A percentile compares a stretch with the other conserved stretches of the same genome.
Conservation (phyloP, 2,888 invertebrate species). For the Cistogaster globosa region DNA sequence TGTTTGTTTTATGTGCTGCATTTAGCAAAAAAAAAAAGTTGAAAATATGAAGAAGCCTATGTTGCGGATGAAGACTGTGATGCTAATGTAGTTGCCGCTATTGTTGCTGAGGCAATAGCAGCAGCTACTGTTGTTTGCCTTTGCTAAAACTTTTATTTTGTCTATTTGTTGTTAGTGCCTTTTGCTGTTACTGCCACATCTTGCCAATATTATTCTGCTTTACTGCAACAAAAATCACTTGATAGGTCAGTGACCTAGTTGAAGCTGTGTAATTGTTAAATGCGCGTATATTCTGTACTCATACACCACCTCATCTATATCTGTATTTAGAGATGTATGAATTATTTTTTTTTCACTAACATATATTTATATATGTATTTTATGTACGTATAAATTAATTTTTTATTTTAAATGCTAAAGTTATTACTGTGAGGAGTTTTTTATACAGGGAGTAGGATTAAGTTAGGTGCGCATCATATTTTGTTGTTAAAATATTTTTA, state of each 20-base stretch:
- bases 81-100: constrained; percentile 35
- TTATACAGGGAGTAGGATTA: constrained; percentile 16
- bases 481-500: background rate
- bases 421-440: constrained; percentile 37
- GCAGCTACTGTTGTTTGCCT: constrained; percentile 61
- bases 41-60: constrained; percentile 58
- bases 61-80: constrained; percentile 52
- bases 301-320: constrained; percentile 48
- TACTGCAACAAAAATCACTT: constrained; percentile 76
- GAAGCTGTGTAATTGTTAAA: constrained; percentile 73
- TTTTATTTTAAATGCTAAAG: constrained; percentile 30
- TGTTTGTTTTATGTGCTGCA: constrained; percentile 32
- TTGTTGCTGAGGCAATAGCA: constrained; percentile 41
- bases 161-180: constrained; percentile 53
- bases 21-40: constrained; percentile 43
- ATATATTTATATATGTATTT: background rate
- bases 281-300: constrained; percentile 64
- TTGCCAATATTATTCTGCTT: constrained; percentile 69
- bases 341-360: constrained; percentile 3
- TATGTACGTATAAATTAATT: constrained; percentile 12
- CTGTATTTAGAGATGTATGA: constrained; percentile 5
- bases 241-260: constrained; percentile 82
- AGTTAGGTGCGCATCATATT: constrained; percentile 9
- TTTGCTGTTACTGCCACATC: constrained; percentile 68
- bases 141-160: constrained; percentile 37